Percentiles rank a stretch among this genome's conserved stretches.
These are phyloP conservation scores for Tholera decimalis DNA, from an alignment of 2,888 invertebrate genomes.

Conservation along the genomic window DNA sequence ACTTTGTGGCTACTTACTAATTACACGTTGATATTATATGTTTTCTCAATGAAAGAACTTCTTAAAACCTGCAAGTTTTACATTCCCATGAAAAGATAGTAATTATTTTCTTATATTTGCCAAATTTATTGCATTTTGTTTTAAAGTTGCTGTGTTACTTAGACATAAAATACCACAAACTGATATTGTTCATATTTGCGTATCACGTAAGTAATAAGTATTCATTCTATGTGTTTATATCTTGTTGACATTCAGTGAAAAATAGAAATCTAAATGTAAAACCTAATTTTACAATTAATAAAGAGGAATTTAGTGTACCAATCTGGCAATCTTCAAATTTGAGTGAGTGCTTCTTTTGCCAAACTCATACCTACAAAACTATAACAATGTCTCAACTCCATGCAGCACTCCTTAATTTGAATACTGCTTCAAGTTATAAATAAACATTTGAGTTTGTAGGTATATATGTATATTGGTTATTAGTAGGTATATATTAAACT, in stretches of 20 bases:
- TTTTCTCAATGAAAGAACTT: constrained; percentile 16
- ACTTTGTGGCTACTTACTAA: constrained; percentile 38
- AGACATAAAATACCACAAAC: background rate
- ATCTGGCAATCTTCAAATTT: background rate
- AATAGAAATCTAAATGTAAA: too few species aligned
- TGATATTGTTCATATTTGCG: background rate
- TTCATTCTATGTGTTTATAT: too few species aligned
- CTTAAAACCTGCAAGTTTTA: constrained; percentile 3
- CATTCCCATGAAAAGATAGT: background rate
- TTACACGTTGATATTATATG: constrained; percentile 40
- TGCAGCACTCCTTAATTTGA: too few species aligned
- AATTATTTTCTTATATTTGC: background rate
- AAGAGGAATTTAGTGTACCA: background rate
- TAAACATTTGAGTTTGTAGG: too few species aligned
- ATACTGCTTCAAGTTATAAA: too few species aligned
- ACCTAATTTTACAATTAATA: too few species aligned
- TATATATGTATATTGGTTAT: too few species aligned
- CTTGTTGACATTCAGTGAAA: too few species aligned
- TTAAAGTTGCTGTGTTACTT: constrained; percentile 14
- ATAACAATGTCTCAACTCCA: background rate
- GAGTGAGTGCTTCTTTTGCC: background rate
- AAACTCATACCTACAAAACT: background rate
- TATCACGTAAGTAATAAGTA: background rate
- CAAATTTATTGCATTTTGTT: constrained; percentile 4
- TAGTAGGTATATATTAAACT: too few species aligned